Base-by-base conservation (phyloP, 2,888 invertebrate species). In the Standfussiana lucernea region DNA sequence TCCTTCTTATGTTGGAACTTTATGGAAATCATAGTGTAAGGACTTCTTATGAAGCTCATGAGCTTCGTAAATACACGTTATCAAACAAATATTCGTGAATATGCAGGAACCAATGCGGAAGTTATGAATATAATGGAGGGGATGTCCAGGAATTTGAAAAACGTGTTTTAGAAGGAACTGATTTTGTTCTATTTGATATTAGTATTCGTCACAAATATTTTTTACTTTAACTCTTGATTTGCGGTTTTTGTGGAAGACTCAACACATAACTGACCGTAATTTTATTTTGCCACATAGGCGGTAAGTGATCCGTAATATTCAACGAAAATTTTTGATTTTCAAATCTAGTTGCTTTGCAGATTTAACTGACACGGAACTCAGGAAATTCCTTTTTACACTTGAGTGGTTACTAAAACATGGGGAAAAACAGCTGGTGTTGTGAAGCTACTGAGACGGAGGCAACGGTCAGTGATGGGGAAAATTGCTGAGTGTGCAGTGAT, bases 401-500 rank as follows among this genome's bases (percentile, higher is more conserved):
- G 69, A 42, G 59, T 82, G 79, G 65, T 76, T 75, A 72, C 73
- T 83, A 78, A 80, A 79, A 72, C 77, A 82, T 80, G 74, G 75
- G 61, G 79, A 75, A 79, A 79, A 85, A 85, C 88, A 93, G 91
- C 89, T 93, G 93, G 89, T 86, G 87, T 75, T 82, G 85, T 86
- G 89, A 62, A 85, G 91, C 93, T 93, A 94, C 92, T 92, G 93
- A 89, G 88, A 91, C 91, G 92, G 93, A 93, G 93, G 92, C 90
- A 86, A 91, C 83, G 91, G 84, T 89, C 91, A 95, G 82, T 90
- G 92, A 92, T 85, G 93, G 91, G 91, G 93, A 95, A 95, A 95
- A 94, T 92, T 89, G 89, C 90, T 87, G 86, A 92, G 91, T 91
- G 93, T 92, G 92, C 92, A 93, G 77, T 91, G 92, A 92, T 91